Conservation (phyloP, 2,888 invertebrate genomes). For the Lamproptera curius region DNA sequence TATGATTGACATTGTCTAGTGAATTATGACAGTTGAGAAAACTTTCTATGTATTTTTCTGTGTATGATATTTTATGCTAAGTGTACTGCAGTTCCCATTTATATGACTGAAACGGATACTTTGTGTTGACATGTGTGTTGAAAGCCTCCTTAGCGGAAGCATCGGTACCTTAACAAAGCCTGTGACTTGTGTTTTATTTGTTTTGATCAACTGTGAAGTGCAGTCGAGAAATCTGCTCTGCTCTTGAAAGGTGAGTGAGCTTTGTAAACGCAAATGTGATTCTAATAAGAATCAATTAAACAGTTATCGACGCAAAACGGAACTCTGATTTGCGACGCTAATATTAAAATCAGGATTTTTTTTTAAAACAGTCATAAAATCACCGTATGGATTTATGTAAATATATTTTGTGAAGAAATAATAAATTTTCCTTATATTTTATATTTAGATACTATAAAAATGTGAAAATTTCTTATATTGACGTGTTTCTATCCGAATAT, state of each 20-base stretch:
- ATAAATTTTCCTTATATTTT: no score
- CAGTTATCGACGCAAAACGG: no score
- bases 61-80: no score
- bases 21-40: constrained; percentile 12
- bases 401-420: no score
- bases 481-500: no score
- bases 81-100: constrained; percentile 17
- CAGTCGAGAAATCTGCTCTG: constrained; percentile 20
- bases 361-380: no score
- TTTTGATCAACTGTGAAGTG: constrained; percentile 31
- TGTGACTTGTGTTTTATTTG: constrained; percentile 21
- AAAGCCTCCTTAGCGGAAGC: constrained; percentile 12
- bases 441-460: no score
- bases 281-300: no score
- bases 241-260: constrained; percentile 29
- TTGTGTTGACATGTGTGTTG: constrained; percentile 20
- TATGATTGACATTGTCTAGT: constrained; percentile 9
- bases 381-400: no score
- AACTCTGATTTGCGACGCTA: no score
- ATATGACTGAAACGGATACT: not conserved
- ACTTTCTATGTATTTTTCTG: not conserved
- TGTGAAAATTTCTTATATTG: no score
- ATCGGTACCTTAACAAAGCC: constrained; percentile 14
- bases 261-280: constrained; percentile 19
- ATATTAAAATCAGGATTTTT: no score